These are phyloP conservation scores for Prosapia bicincta DNA, from an alignment of 2,888 invertebrate genomes.

Conservation along the genomic window DNA sequence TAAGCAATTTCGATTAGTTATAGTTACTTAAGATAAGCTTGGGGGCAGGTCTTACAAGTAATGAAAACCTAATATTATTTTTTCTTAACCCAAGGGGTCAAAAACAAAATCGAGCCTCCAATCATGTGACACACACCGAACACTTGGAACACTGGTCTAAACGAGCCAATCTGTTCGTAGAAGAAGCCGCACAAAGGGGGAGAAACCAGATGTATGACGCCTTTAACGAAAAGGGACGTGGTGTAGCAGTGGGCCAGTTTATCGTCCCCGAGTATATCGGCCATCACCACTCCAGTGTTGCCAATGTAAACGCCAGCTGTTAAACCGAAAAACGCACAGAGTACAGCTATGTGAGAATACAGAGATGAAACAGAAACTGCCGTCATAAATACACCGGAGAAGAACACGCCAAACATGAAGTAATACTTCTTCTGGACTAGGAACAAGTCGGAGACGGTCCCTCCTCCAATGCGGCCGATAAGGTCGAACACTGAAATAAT, in stretches of 20 bases:
- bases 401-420: conserved; percentile 71
- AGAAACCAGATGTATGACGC: conserved; percentile 73
- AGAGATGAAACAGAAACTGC: conserved; percentile 60
- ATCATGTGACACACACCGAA: conserved; percentile 68
- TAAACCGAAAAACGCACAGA: conserved; percentile 74
- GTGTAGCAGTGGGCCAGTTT: conserved; percentile 82
- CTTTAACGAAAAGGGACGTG: conserved; percentile 80
- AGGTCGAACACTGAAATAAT: conserved; percentile 78
- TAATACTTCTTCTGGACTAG: conserved; percentile 79
- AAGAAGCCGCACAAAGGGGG: conserved; percentile 79
- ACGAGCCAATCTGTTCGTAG: conserved; percentile 60
- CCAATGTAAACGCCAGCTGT: conserved; percentile 84
- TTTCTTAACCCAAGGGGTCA: too few relatives aligned
- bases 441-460: conserved; percentile 74
- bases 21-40: too few relatives aligned
- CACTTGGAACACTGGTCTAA: conserved; percentile 67
- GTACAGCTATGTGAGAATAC: conserved; percentile 62
- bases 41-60: too few relatives aligned
- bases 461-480: conserved; percentile 80
- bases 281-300: conserved; percentile 83
- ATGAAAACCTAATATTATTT: too few relatives aligned
- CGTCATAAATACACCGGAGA: conserved; percentile 73
- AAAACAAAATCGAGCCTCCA: conserved; percentile 74
- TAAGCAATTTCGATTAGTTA: too few relatives aligned
- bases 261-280: conserved; percentile 80